phyloP scores from a whole-genome alignment of 2,888 invertebrate species.

The Scaptodrosophila latifasciaeformis region DNA sequence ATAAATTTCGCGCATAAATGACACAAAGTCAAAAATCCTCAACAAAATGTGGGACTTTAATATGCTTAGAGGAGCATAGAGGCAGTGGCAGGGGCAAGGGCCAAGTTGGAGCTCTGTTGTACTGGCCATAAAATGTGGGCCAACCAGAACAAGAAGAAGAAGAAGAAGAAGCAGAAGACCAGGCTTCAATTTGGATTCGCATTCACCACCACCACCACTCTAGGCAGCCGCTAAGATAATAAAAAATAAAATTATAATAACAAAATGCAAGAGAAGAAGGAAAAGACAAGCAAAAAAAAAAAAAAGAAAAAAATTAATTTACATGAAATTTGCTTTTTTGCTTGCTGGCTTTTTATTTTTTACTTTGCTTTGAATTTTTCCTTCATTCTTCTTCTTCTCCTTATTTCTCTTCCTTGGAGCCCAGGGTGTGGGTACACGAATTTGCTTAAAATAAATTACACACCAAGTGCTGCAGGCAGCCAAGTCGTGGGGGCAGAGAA shows the following conservation, averaged over 20 bases:
- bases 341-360: slow-evolving; percentile 12
- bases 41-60: slow-evolving; percentile 44
- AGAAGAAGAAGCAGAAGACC: too few species aligned
- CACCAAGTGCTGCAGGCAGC: slow-evolving; percentile 8
- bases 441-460: slow-evolving; percentile 38
- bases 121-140: slow-evolving; percentile 12
- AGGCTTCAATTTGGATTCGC: slow-evolving; percentile 18
- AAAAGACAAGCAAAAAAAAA: slow-evolving; percentile 29
- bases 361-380: too few species aligned
- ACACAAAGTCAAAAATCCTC: slow-evolving; percentile 49
- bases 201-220: too few species aligned
- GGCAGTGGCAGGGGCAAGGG: neutral
- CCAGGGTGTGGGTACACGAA: slow-evolving; percentile 3
- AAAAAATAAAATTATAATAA: slow-evolving; percentile 46
- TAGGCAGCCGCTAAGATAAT: slow-evolving; percentile 34
- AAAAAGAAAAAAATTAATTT: slow-evolving; percentile 46
- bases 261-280: slow-evolving; percentile 36
- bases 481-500: neutral
- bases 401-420: neutral
- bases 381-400: too few species aligned
- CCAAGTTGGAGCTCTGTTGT: too few species aligned
- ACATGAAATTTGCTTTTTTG: slow-evolving; percentile 46
- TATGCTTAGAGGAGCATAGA: slow-evolving; percentile 30
- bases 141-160: too few species aligned
- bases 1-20: slow-evolving; percentile 54